Conservation (phyloP, 2,113 vertebrate species). For the Dipodomys ordii region DNA sequence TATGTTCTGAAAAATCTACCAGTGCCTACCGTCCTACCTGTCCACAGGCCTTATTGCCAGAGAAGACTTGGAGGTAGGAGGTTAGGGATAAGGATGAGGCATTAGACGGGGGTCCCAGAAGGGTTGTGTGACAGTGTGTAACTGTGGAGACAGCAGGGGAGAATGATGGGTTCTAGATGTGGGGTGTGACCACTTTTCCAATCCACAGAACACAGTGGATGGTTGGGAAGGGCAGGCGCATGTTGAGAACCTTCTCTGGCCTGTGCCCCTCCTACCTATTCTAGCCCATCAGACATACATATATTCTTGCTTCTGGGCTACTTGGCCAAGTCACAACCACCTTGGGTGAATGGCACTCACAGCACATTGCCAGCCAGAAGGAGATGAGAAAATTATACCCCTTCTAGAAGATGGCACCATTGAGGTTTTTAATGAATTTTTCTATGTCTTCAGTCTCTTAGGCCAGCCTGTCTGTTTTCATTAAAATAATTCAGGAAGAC, state of each 20-base stretch:
- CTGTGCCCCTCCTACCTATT: not conserved
- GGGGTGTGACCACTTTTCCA: not conserved
- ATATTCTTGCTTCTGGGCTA: not conserved
- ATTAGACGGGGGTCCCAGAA: not conserved
- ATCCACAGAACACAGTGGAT: not conserved
- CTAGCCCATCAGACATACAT: not conserved
- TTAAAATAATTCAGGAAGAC: constrained; percentile 1
- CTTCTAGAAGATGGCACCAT: not conserved
- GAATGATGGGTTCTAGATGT: not conserved
- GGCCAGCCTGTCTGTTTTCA: not conserved
- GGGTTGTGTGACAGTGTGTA: not conserved
- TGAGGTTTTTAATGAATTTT: not conserved
- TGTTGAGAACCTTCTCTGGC: not conserved
- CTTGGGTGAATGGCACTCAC: not conserved
- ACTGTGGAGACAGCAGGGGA: not conserved
- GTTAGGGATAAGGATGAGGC: not conserved
- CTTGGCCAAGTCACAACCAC: not conserved
- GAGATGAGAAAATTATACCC: not conserved
- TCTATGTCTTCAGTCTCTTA: not conserved
- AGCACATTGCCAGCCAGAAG: not conserved
- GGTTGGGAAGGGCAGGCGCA: too few species aligned
- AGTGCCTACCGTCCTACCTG: not conserved
- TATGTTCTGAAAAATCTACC: not conserved
- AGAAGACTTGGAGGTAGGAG: not conserved
- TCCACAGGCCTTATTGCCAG: not conserved